These are phyloP conservation scores for Aspidoscelis tigris DNA, from an alignment of 2,113 vertebrate genomes.

Conservation along the genomic window DNA sequence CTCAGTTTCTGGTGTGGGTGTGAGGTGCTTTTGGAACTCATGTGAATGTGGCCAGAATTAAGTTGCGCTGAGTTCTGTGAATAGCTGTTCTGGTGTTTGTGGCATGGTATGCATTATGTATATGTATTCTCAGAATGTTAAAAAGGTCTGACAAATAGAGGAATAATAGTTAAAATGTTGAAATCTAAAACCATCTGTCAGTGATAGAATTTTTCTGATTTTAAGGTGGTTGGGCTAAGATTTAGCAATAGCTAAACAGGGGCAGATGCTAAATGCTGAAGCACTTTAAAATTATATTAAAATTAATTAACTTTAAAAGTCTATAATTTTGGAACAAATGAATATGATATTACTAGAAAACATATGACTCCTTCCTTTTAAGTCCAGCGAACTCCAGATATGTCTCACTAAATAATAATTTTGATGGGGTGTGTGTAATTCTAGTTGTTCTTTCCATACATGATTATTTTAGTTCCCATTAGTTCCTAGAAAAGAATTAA, in stretches of 20 bases:
- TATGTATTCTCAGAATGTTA: background rate
- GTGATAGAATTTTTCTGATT: conserved; percentile 23
- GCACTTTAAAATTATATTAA: background rate
- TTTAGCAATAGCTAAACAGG: background rate
- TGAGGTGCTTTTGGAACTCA: no score
- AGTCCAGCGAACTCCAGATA: background rate
- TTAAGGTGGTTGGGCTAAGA: conserved; percentile 23
- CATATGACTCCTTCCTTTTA: background rate
- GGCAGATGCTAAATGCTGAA: conserved; percentile 22
- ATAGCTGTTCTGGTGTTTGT: background rate
- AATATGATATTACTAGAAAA: background rate
- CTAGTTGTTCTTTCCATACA: background rate
- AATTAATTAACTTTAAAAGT: background rate
- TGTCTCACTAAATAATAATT: background rate
- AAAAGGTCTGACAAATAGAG: conserved; percentile 23
- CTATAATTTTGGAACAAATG: background rate
- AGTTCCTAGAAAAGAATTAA: background rate
- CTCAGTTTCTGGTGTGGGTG: no score
- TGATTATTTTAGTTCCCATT: background rate
- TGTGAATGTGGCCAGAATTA: no score
- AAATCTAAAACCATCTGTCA: conserved; percentile 18
- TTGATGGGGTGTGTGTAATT: background rate
- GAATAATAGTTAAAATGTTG: conserved; percentile 49
- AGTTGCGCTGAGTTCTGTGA: background rate
- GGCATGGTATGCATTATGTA: background rate